Evolutionary conservation across 2,113 vertebrate species (phyloP).

Genomic region (Forbesichthys papilliferus): DNA sequence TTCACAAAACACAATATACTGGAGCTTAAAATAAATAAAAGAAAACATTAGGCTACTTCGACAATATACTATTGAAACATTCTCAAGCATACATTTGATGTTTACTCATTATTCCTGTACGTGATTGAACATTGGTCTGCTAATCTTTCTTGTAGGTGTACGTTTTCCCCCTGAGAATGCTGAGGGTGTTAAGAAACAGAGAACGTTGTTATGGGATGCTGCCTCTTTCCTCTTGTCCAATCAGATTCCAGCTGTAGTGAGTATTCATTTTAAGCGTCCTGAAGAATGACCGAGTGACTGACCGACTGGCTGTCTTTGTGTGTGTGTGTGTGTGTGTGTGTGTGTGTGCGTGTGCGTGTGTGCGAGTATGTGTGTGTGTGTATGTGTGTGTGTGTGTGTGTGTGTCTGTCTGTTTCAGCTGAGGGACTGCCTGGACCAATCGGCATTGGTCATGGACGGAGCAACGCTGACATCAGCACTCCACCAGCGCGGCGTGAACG

Average conservation of each 20-base stretch:
- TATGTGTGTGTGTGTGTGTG: slow-evolving; percentile 4
- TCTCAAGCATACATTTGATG: not conserved
- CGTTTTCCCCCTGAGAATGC: slow-evolving; percentile 82
- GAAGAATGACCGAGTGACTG: too few relatives aligned
- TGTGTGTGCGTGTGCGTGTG: too few relatives aligned
- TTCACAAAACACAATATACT: not conserved
- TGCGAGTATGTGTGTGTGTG: not conserved
- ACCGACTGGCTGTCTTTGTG: too few relatives aligned
- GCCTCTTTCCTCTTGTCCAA: slow-evolving; percentile 87
- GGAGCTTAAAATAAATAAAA: too few relatives aligned
- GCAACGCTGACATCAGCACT: slow-evolving; percentile 85
- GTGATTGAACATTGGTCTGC: not conserved
- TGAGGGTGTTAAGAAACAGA: slow-evolving; percentile 86
- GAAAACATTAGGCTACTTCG: too few relatives aligned
- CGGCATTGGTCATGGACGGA: slow-evolving; percentile 87
- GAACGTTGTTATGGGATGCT: slow-evolving; percentile 86
- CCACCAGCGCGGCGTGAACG: slow-evolving; percentile 90
- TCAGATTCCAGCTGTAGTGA: slow-evolving; percentile 92
- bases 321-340: too few relatives aligned
- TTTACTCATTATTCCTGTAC: not conserved
- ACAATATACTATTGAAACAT: too few relatives aligned
- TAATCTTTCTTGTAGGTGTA: slow-evolving; percentile 75
- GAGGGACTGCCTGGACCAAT: slow-evolving; percentile 87
- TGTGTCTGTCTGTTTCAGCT: slow-evolving; percentile 70
- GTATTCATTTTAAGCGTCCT: slow-evolving; percentile 27